A percentile compares a stretch with the other conserved stretches of the same genome.
Evolutionary conservation across 2,113 vertebrate genomes (phyloP).

Genomic region (Sisor rabdophorus): DNA sequence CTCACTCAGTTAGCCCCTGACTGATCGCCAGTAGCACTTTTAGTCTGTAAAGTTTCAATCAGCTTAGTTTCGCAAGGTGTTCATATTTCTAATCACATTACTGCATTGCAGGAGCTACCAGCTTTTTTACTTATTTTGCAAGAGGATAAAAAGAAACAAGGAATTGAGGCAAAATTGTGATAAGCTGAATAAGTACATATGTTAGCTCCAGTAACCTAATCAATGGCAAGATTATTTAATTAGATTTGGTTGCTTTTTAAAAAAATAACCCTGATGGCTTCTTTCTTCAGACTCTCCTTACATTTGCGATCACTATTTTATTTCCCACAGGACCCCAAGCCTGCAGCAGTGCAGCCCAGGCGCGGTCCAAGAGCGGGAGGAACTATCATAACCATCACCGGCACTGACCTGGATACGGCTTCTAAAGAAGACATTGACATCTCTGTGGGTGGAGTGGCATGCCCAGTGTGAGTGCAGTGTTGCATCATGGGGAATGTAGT

Average conservation of each 20-base stretch:
- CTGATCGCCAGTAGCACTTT: conserved; percentile 21
- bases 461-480: conserved; percentile 75
- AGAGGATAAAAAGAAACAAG: not conserved
- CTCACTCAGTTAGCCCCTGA: conserved; percentile 41
- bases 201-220: not conserved
- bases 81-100: conserved; percentile 26
- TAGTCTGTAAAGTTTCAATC: conserved; percentile 26
- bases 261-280: not conserved
- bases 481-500: conserved; percentile 26
- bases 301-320: not conserved
- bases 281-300: not conserved
- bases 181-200: not conserved
- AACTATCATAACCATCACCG: conserved; percentile 81
- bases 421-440: conserved; percentile 80
- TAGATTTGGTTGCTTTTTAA: not conserved
- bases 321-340: conserved; percentile 72
- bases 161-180: not conserved
- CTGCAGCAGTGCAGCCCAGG: conserved; percentile 66
- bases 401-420: conserved; percentile 76
- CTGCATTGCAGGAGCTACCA: not conserved
- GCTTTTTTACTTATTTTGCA: not conserved
- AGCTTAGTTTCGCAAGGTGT: conserved; percentile 16
- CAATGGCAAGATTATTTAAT: not conserved
- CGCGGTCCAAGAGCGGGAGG: conserved; percentile 84
- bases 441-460: conserved; percentile 70